Conservation (phyloP, 1,140 invertebrate genomes). For the Drosophila ercepeae region DNA sequence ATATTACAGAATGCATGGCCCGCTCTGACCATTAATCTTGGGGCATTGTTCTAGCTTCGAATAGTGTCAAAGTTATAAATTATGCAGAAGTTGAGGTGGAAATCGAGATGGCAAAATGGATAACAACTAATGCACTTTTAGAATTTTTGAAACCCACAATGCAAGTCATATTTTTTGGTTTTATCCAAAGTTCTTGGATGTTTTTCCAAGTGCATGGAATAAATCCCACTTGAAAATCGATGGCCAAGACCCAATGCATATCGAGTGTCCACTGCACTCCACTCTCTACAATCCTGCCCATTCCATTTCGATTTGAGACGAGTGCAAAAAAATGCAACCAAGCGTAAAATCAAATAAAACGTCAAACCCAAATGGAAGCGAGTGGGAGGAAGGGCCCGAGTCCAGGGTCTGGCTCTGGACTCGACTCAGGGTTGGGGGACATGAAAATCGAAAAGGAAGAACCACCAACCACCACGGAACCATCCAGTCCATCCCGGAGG, state of each 20-base stretch:
- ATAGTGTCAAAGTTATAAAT: slow-evolving; percentile 75
- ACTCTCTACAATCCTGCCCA: slow-evolving; percentile 7
- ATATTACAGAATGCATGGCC: slow-evolving; percentile 20
- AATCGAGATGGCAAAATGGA: slow-evolving; percentile 42
- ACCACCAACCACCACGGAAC: slow-evolving; percentile 25
- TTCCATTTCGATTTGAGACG: slow-evolving; percentile 28
- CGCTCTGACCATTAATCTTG: slow-evolving; percentile 65
- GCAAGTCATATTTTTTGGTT: no score
- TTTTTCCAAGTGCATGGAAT: not conserved
- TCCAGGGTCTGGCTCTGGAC: not conserved
- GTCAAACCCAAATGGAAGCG: slow-evolving; percentile 62
- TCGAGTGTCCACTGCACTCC: slow-evolving; percentile 52
- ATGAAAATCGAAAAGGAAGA: slow-evolving; percentile 6
- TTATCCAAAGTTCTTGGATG: not conserved
- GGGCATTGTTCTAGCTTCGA: slow-evolving; percentile 57
- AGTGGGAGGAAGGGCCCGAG: slow-evolving; percentile 28
- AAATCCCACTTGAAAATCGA: slow-evolving; percentile 67
- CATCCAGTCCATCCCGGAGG: not conserved
- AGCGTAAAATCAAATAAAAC: slow-evolving; percentile 81
- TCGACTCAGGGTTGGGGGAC: not conserved
- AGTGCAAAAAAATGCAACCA: slow-evolving; percentile 73
- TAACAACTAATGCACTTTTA: slow-evolving; percentile 18
- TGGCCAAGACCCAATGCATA: slow-evolving; percentile 63
- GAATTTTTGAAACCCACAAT: no score
- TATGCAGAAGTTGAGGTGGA: slow-evolving; percentile 55